Evolutionary conservation across 2,888 invertebrate genomes (phyloP).

Genomic region (Zelleria hepariella): DNA sequence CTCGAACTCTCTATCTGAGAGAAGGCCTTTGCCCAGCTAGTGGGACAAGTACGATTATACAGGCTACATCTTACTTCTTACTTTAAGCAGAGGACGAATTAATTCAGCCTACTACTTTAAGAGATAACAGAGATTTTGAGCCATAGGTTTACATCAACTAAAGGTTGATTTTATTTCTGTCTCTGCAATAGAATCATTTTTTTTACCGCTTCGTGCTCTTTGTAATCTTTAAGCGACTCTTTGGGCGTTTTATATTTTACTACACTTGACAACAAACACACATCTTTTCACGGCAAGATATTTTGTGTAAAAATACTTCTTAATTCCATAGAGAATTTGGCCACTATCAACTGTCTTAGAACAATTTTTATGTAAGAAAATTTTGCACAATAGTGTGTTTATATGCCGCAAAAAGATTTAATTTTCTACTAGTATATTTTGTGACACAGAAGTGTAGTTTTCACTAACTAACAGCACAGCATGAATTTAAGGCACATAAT

Average conservation of each 20-base stretch:
- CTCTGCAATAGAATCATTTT: too few relatives aligned
- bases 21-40: too few relatives aligned
- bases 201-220: too few relatives aligned
- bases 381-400: background rate
- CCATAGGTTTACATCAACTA: too few relatives aligned
- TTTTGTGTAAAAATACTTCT: background rate
- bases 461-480: conserved; percentile 2
- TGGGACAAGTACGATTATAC: too few relatives aligned
- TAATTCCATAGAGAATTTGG: background rate
- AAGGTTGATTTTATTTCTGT: too few relatives aligned
- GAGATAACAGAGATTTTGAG: too few relatives aligned
- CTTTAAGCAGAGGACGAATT: too few relatives aligned
- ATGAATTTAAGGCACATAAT: conserved; percentile 1
- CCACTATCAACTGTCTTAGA: background rate
- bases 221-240: too few relatives aligned
- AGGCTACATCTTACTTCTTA: too few relatives aligned
- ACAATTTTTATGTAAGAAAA: background rate
- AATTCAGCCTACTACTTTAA: too few relatives aligned
- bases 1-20: too few relatives aligned
- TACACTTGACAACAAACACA: background rate
- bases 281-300: background rate
- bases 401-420: background rate
- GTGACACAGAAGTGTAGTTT: background rate
- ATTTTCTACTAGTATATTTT: background rate
- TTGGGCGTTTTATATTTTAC: background rate